phyloP scores from a whole-genome alignment of 2,797 vertebrate genomes.

The Anas bernieri region DNA sequence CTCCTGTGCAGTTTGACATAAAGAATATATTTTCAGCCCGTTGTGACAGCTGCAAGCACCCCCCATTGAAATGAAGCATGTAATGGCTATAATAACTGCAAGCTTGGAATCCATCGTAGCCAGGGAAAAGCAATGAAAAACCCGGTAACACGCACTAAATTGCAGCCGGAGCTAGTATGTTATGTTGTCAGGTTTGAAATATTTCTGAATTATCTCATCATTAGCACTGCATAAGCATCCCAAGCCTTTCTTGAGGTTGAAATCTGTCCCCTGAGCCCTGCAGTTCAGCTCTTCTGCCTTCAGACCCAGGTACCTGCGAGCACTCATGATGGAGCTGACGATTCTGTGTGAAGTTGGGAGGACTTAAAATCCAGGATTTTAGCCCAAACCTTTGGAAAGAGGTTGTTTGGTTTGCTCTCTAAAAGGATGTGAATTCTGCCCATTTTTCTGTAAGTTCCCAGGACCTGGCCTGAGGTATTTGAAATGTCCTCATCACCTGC shows the following conservation, averaged over 20 bases:
- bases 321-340: rapidly evolving
- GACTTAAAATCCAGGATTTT: neutral
- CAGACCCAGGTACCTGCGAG: rapidly evolving
- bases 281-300: neutral
- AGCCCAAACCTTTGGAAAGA: neutral
- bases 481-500: neutral
- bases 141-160: conserved; percentile 36
- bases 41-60: conserved; percentile 67
- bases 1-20: conserved; percentile 68
- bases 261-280: neutral
- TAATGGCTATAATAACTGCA: conserved; percentile 65
- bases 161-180: conserved; percentile 9
- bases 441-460: neutral
- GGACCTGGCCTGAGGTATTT: neutral
- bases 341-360: neutral
- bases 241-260: neutral
- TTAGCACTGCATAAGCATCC: neutral
- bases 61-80: conserved; percentile 58
- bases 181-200: conserved; percentile 65
- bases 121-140: conserved; percentile 51
- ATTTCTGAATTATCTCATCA: conserved; percentile 64
- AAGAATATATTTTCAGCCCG: conserved; percentile 68
- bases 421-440: neutral
- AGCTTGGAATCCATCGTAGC: conserved; percentile 51
- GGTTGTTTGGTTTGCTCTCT: neutral